These are phyloP conservation scores for Ophiodon elongatus DNA, from an alignment of 2,113 vertebrate species.

Conservation along the genomic window DNA sequence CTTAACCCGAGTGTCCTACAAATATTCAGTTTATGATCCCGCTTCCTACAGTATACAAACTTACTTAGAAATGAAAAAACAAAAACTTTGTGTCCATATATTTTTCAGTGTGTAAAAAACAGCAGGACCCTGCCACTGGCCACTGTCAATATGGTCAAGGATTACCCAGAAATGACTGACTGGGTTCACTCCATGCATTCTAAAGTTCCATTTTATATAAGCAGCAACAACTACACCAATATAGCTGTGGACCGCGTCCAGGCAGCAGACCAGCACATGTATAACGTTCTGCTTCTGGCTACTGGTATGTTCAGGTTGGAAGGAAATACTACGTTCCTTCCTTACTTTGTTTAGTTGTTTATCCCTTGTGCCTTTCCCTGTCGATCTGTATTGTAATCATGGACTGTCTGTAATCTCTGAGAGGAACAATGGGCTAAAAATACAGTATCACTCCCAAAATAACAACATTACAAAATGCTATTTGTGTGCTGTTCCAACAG, in stretches of 20 bases:
- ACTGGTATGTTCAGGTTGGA: slow-evolving; percentile 73
- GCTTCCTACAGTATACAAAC: background rate
- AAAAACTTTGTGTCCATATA: background rate
- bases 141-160: slow-evolving; percentile 75
- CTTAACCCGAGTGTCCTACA: background rate
- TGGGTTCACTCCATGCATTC: slow-evolving; percentile 79
- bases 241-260: slow-evolving; percentile 80
- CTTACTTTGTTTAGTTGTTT: background rate
- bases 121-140: slow-evolving; percentile 68
- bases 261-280: slow-evolving; percentile 59
- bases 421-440: slow-evolving; percentile 47
- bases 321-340: background rate
- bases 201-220: slow-evolving; percentile 77
- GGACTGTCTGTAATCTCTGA: background rate
- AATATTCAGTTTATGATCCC: background rate
- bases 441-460: slow-evolving; percentile 1
- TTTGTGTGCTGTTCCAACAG: slow-evolving; percentile 55
- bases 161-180: slow-evolving; percentile 81
- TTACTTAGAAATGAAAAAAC: background rate
- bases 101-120: slow-evolving; percentile 79
- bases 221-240: slow-evolving; percentile 82
- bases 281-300: slow-evolving; percentile 81
- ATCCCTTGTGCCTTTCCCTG: background rate
- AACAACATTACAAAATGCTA: background rate
- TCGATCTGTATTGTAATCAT: background rate